phyloP scores from a whole-genome alignment of 1,140 invertebrate genomes.

The Dufourea novaeangliae region DNA sequence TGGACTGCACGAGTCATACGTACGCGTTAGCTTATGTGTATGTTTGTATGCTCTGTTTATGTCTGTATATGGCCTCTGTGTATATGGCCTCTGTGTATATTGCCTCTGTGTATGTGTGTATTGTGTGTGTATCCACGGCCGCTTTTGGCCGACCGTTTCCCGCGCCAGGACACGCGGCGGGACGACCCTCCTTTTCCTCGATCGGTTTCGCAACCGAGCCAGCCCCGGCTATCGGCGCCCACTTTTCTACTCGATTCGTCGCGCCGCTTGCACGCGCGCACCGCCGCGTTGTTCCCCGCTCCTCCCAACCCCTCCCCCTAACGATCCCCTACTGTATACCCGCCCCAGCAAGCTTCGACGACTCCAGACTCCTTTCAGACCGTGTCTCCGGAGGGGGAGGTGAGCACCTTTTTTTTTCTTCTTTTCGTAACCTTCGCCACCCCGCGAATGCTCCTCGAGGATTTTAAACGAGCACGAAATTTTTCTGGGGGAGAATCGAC shows the following conservation, averaged over 20 bases:
- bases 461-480: not conserved
- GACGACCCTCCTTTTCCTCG: conserved; percentile 34
- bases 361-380: not conserved
- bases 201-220: not conserved
- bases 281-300: not conserved
- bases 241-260: conserved; percentile 48
- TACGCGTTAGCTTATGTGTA: conserved; percentile 17
- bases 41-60: not conserved
- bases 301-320: too few relatives aligned
- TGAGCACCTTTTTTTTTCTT: not conserved
- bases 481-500: too few relatives aligned
- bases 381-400: conserved; percentile 12
- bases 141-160: conserved; percentile 63
- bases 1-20: not conserved
- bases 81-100: conserved; percentile 7
- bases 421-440: not conserved
- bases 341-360: not conserved
- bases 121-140: conserved; percentile 42
- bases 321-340: too few relatives aligned
- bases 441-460: not conserved
- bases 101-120: not conserved
- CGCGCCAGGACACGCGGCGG: conserved; percentile 56
- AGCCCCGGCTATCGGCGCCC: conserved; percentile 14
- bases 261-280: conserved; percentile 22
- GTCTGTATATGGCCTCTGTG: not conserved